Evolutionary conservation across 2,113 vertebrate species (phyloP), one percentile per base, ranked within the genome.

Genomic region (Anthoscopus minutus): DNA sequence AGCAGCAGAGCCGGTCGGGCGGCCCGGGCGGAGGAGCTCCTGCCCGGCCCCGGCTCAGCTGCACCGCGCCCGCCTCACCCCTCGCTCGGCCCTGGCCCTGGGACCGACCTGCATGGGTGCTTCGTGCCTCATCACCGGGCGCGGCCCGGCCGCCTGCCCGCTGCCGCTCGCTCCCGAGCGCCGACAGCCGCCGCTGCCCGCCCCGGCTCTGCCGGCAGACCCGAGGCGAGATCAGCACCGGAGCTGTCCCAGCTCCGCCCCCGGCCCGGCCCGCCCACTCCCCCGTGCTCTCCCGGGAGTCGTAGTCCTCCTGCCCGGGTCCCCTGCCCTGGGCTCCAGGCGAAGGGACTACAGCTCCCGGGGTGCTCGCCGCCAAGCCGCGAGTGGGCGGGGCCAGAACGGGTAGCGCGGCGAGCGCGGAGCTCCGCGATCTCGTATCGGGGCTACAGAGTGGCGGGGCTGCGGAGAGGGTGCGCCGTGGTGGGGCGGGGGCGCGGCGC

Each of bases 211-310:
- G 65, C 71, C 9, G 86, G 50, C 67, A 64, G 79, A 62, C 66
- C 54, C 70, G 60, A 70, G 54, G 42, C 44, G 65, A 35, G 93
- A 86, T 94, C 93, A 94, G 93, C 93, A 94, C 93, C 86, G 93
- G 93, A 94, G 89, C 89, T 92, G 81, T 94, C 89, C 93, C 37
- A 31, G 60, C 89, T 58, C 54, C 81, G 10, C 89, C 93, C 72
- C 31, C 30, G 27, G 38, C 13, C 27, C 40, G 61, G 67, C 27
- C 30, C 73, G 44, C 84, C 81, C 50, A 20, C 30, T 1, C 10
- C 33, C 57, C 47, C 15, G 6, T 17, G 15, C 2, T 0, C 24
- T 66, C 53, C 14, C 20, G 86, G 93, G 81, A 92, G 13, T 12
- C 65, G 89, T 82, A 89, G 93, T 92, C 27, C 27, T 0, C 2